A percentile compares a stretch with the other conserved stretches of the same genome.
Conservation (phyloP, 2,888 invertebrate genomes). For the Prosopocoilus inquinatus region DNA sequence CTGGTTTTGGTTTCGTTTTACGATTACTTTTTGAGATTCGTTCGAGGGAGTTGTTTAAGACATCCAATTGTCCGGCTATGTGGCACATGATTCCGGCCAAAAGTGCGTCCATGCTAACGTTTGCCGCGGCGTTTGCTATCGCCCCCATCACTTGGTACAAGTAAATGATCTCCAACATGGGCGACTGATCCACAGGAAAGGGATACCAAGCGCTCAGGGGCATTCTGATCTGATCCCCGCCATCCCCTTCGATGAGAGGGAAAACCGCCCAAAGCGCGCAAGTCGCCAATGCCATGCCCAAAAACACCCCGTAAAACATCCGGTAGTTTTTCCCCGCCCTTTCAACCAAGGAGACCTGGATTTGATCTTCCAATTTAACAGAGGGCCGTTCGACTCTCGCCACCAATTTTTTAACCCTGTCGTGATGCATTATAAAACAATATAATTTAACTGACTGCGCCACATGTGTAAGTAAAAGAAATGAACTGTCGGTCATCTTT, state of each 20-base stretch:
- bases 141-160: slow-evolving; percentile 53
- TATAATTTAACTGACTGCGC: slow-evolving; percentile 19
- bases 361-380: slow-evolving; percentile 33
- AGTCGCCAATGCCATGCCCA: slow-evolving; percentile 32
- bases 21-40: neutral
- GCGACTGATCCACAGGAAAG: slow-evolving; percentile 48
- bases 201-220: slow-evolving; percentile 51
- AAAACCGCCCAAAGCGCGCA: slow-evolving; percentile 42
- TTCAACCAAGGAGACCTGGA: slow-evolving; percentile 31
- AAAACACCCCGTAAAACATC: slow-evolving; percentile 33
- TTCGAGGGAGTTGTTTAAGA: slow-evolving; percentile 48
- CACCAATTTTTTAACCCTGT: slow-evolving; percentile 23
- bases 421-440: slow-evolving; percentile 11
- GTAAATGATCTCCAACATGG: slow-evolving; percentile 51
- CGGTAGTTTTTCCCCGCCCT: slow-evolving; percentile 30
- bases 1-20: neutral
- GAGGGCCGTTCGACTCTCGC: slow-evolving; percentile 25
- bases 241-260: slow-evolving; percentile 37
- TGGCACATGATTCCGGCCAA: slow-evolving; percentile 52
- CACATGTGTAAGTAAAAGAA: slow-evolving; percentile 37
- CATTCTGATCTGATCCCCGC: slow-evolving; percentile 16
- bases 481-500: slow-evolving; percentile 34
- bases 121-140: slow-evolving; percentile 51
- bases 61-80: slow-evolving; percentile 51
- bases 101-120: slow-evolving; percentile 54